Percentiles rank a stretch among this genome's conserved stretches.
Evolutionary conservation across 35 echinoderm and acorn worm species (phyloP).

Genomic region (Heliocidaris erythrogramma): DNA sequence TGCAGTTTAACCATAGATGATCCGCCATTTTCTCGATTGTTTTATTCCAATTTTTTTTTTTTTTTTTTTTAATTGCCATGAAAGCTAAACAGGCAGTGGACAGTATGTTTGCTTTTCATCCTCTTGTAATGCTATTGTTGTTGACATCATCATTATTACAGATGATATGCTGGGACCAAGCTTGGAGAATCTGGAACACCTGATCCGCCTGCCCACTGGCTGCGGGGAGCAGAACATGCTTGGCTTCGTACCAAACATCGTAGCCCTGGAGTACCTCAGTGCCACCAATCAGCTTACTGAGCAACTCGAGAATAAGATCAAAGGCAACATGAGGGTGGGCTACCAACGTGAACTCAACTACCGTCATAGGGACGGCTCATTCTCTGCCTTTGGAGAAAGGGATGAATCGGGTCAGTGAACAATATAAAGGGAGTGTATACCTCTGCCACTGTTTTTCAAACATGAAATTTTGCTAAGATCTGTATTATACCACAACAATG

Average conservation of each 20-base stretch:
- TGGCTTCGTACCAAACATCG: slow-evolving; percentile 76
- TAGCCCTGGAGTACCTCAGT: slow-evolving; percentile 67
- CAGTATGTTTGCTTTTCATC: no score
- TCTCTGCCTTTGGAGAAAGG: slow-evolving; percentile 81
- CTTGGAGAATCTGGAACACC: slow-evolving; percentile 59
- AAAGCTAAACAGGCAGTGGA: no score
- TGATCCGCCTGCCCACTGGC: slow-evolving; percentile 69
- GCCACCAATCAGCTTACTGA: slow-evolving; percentile 51
- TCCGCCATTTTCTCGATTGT: no score
- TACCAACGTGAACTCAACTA: slow-evolving; percentile 95
- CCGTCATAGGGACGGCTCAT: slow-evolving; percentile 75
- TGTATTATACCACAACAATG: neutral
- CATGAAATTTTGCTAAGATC: neutral
- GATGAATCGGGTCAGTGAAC: slow-evolving; percentile 31
- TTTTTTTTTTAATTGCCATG: no score
- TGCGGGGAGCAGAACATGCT: slow-evolving; percentile 87
- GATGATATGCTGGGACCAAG: slow-evolving; percentile 76
- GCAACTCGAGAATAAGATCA: slow-evolving; percentile 43
- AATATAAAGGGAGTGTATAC: slow-evolving; percentile 28
- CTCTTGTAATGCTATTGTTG: no score
- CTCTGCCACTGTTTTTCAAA: slow-evolving; percentile 39
- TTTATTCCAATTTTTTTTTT: no score
- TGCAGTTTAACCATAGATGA: no score
- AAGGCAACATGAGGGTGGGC: slow-evolving; percentile 63
- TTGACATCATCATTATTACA: neutral